Evolutionary conservation across 2,888 invertebrate genomes (phyloP).

Genomic region (Octonoba sinensis): DNA sequence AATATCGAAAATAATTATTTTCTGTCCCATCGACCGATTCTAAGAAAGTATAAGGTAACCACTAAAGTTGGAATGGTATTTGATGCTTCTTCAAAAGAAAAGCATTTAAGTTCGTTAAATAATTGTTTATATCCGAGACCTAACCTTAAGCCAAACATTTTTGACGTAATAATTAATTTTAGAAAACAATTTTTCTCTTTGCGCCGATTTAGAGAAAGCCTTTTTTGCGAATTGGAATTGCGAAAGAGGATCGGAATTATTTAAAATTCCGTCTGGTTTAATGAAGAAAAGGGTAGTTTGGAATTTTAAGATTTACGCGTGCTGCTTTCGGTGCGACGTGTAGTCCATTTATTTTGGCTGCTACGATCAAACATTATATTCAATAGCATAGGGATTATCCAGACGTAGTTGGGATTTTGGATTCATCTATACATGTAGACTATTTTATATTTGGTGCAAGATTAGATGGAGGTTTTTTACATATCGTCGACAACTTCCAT

Average conservation of each 20-base stretch:
- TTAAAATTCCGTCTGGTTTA: background rate
- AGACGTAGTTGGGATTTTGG: too few relatives aligned
- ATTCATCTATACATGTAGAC: background rate
- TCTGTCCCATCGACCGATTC: background rate
- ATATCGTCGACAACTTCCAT: background rate
- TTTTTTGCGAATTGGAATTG: too few relatives aligned
- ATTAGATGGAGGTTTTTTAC: background rate
- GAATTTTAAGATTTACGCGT: background rate
- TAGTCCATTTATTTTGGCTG: too few relatives aligned
- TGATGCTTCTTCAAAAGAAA: conserved; percentile 4
- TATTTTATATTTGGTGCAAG: background rate
- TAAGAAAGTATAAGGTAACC: background rate
- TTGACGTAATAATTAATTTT: background rate
- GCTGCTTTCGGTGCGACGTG: too few relatives aligned
- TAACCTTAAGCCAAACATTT: background rate
- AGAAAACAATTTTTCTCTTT: background rate
- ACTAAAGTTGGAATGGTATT: background rate
- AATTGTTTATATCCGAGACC: background rate
- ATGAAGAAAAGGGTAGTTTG: background rate
- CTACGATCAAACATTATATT: too few relatives aligned
- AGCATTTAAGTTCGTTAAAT: background rate
- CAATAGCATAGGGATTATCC: too few relatives aligned
- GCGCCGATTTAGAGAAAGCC: background rate
- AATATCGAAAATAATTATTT: background rate
- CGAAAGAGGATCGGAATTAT: background rate